A percentile compares a stretch with the other conserved stretches of the same genome.
Conservation (phyloP, 2,113 vertebrate genomes). For the Podiceps cristatus region DNA sequence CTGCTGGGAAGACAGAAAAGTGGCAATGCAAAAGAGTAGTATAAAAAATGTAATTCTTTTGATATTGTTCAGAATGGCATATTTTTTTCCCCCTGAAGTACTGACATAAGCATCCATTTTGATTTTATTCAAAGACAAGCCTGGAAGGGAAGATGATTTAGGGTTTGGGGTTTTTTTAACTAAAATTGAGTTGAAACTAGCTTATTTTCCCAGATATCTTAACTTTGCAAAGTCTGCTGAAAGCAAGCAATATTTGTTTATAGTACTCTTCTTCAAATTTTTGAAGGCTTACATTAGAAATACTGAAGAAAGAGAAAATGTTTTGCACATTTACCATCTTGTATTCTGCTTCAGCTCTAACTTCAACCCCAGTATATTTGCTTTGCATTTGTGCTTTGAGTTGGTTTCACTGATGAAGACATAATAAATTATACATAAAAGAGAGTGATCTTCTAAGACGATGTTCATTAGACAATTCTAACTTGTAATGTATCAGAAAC, state of each 20-base stretch:
- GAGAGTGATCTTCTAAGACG: not conserved
- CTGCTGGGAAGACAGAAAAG: not conserved
- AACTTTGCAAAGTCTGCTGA: not conserved
- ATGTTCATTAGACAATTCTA: conserved; percentile 41
- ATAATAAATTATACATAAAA: conserved; percentile 57
- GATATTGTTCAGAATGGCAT: not conserved
- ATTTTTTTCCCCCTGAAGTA: not conserved
- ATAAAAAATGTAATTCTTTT: not conserved
- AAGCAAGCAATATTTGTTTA: not conserved
- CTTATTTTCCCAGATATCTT: not conserved
- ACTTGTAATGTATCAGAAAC: conserved; percentile 23
- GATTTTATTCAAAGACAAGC: not conserved
- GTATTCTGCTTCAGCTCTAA: conserved; percentile 43
- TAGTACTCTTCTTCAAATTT: not conserved
- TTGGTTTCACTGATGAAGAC: conserved; percentile 54
- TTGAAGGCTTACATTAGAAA: not conserved
- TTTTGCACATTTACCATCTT: conserved; percentile 36
- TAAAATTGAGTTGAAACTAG: not conserved
- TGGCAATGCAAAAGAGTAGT: not conserved
- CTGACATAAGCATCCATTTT: conserved; percentile 26
- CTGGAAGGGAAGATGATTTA: not conserved
- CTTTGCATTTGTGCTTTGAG: conserved; percentile 39
- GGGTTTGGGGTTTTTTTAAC: not conserved
- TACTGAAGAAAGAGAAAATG: conserved; percentile 4
- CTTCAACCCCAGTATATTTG: conserved; percentile 34